Evolutionary conservation across 2,888 invertebrate genomes (phyloP).

Genomic region (Zelleria hepariella): DNA sequence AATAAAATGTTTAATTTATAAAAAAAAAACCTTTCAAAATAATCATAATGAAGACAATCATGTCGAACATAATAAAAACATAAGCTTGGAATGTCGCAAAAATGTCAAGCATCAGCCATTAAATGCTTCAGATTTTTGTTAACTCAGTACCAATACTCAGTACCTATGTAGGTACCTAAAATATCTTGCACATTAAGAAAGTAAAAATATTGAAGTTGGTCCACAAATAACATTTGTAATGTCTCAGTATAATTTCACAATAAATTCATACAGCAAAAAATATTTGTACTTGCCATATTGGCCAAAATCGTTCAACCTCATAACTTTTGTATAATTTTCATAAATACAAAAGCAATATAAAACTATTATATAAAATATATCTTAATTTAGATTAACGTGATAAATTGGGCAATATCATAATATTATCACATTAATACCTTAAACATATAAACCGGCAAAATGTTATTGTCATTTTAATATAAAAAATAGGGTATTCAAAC

Average conservation of each 20-base stretch:
- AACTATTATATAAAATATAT: neutral
- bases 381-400: neutral
- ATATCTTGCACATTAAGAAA: slow-evolving; percentile 12
- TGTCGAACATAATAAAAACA: slow-evolving; percentile 26
- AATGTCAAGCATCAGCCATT: slow-evolving; percentile 67
- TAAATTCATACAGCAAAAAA: neutral
- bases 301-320: no score
- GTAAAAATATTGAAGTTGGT: slow-evolving; percentile 18
- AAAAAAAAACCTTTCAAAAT: slow-evolving; percentile 30
- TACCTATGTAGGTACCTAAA: slow-evolving; percentile 11
- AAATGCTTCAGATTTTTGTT: slow-evolving; percentile 58
- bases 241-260: neutral
- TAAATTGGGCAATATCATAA: neutral
- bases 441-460: neutral
- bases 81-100: slow-evolving; percentile 28
- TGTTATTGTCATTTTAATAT: neutral
- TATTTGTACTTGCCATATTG: neutral
- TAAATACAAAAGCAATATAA: neutral
- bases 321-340: neutral
- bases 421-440: neutral
- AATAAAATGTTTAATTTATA: slow-evolving; percentile 60
- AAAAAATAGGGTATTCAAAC: no score
- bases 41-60: slow-evolving; percentile 21
- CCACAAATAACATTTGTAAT: slow-evolving; percentile 18
- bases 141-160: slow-evolving; percentile 5